Evolutionary conservation across 2,113 vertebrate species (phyloP), one percentile per base, ranked within the genome.

Genomic region (Dasyprocta punctata): DNA sequence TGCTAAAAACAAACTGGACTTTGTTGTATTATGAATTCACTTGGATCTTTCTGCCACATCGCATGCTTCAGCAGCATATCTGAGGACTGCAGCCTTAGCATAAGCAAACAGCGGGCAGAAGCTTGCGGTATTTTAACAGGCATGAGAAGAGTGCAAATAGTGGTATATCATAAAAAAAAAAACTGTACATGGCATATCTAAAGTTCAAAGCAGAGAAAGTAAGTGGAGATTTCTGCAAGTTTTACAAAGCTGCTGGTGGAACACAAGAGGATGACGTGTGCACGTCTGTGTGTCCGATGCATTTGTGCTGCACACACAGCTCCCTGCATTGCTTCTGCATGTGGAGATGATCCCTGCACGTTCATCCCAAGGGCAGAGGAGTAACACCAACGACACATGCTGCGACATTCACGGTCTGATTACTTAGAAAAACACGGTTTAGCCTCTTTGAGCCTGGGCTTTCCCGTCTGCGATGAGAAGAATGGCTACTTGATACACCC

Each of bases 1-100:
- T 98, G 85, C 84, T 98, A 98, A 95, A 98, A 97, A 98, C 89
- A 98, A 98, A 98, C 84, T 98, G 92, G 30, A 87, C 97, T 98
- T 98, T 97, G 95, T 97, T 98, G 96, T 89, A 89, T 89, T 93
- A 93, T 95, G 93, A 98, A 97, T 89, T 97, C 98, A 97, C 97
- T 95, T 93, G 90, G 80, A 96, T 97, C 95, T 97, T 98, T 94
- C 56, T 90, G 91, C 98, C 96, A 97, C 85, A 91, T 81, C 97
- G 97, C 92, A 63, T 82, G 95, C 97, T 95, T 84, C 38, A 94
- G 97, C 94, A 98, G 94, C 89, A 49, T 98, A 97, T 98, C 97
- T 97, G 86, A 93, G 97, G 97, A 94, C 97, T 90, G 92, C 97
- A 86, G 93, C 63, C 98, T 97, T 93, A 97, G 95, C 88, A 88